Conservation (phyloP, 2,113 vertebrate genomes). For the Rousettus leschenaultii region DNA sequence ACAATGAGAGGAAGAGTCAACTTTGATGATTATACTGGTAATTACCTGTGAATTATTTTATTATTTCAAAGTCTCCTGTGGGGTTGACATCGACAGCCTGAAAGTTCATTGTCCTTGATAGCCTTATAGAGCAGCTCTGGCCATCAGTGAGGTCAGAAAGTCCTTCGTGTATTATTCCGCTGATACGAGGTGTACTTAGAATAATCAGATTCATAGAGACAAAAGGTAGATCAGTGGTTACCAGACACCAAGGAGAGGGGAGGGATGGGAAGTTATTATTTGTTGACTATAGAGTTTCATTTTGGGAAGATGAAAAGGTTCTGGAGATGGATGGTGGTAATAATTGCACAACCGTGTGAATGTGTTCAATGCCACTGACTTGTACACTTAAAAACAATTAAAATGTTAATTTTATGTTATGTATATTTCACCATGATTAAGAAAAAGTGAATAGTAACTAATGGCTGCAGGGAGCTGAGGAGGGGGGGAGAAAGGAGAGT, state of each 20-base stretch:
- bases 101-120: neutral
- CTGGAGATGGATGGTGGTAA: neutral
- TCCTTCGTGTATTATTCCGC: neutral
- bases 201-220: neutral
- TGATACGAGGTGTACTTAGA: neutral
- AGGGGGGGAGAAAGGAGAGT: neutral
- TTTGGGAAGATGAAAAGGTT: neutral
- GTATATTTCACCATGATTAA: neutral
- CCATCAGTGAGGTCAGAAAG: neutral
- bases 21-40: conserved; percentile 97
- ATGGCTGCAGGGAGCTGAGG: neutral
- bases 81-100: neutral
- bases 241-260: neutral
- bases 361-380: neutral
- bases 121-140: neutral
- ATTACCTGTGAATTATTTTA: conserved; percentile 26
- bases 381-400: neutral
- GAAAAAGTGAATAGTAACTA: neutral
- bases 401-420: neutral
- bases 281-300: neutral
- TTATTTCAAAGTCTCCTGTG: neutral
- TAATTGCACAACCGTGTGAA: neutral
- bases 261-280: neutral
- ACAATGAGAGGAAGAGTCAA: conserved; percentile 99
- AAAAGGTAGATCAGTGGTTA: neutral